A percentile compares a stretch with the other conserved stretches of the same genome.
Conservation (phyloP, 1,140 invertebrate species). For the Manduca sexta region DNA sequence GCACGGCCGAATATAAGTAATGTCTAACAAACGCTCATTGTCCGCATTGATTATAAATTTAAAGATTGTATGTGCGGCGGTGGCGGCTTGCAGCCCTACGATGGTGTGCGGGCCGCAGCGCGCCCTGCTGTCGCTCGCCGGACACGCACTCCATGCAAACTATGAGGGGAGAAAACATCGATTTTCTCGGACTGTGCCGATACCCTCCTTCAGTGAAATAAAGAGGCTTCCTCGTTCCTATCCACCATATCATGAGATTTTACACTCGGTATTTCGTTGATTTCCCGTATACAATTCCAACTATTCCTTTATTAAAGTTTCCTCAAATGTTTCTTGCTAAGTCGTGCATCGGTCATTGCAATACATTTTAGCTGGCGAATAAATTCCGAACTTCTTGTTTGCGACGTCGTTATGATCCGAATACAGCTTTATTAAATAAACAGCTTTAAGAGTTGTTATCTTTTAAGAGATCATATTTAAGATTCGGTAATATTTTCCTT, state of each 20-base stretch:
- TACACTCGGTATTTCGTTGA: constrained; percentile 34
- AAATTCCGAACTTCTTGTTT: no score
- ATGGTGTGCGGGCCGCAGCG: not conserved
- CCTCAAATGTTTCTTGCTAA: not conserved
- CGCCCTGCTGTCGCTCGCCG: constrained; percentile 3
- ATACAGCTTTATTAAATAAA: no score
- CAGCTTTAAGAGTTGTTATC: no score
- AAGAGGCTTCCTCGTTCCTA: constrained; percentile 37
- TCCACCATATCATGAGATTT: constrained; percentile 40
- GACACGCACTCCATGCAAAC: constrained; percentile 56
- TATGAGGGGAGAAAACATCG: constrained; percentile 63
- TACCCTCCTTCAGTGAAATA: constrained; percentile 39
- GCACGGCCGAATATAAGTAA: constrained; percentile 17
- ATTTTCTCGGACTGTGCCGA: constrained; percentile 66
- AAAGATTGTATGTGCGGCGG: no score
- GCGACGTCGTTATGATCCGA: no score
- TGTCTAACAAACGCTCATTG: no score
- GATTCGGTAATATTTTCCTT: no score
- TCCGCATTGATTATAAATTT: no score
- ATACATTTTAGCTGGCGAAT: no score
- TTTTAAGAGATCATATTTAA: no score
- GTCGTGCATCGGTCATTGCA: not conserved
- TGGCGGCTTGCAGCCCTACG: no score
- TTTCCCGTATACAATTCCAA: constrained; percentile 6
- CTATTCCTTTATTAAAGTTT: constrained; percentile 7